Evolutionary conservation across 2,888 invertebrate genomes (phyloP).

Genomic region (Lagria hirta): DNA sequence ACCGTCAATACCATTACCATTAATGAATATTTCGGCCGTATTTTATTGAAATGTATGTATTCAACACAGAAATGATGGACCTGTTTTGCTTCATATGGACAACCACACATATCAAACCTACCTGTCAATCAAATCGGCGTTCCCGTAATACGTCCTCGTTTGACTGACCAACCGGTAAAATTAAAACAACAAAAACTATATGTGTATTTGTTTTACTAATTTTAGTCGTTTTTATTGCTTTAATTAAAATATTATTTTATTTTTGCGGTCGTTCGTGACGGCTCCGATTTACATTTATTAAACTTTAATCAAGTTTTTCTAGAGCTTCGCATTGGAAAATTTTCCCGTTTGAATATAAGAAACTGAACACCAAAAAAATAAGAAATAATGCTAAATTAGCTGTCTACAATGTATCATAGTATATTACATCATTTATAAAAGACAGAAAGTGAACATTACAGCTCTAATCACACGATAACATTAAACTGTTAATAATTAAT

Average conservation of each 20-base stretch:
- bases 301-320: conserved; percentile 23
- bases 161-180: conserved; percentile 45
- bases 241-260: conserved; percentile 35
- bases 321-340: too few relatives aligned
- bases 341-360: too few relatives aligned
- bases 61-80: conserved; percentile 42
- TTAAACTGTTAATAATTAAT: too few relatives aligned
- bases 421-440: too few relatives aligned
- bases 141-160: conserved; percentile 41
- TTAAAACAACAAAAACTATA: conserved; percentile 44
- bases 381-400: too few relatives aligned
- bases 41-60: conserved; percentile 44
- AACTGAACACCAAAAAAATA: too few relatives aligned
- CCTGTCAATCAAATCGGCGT: conserved; percentile 42
- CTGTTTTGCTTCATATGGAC: conserved; percentile 42
- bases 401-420: too few relatives aligned
- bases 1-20: conserved; percentile 37
- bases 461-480: too few relatives aligned
- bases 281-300: conserved; percentile 28
- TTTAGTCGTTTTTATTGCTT: conserved; percentile 27
- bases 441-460: too few relatives aligned
- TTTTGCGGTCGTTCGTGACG: conserved; percentile 28
- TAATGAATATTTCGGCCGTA: conserved; percentile 45
- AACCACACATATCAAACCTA: conserved; percentile 39
- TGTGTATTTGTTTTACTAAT: conserved; percentile 25